Percentiles rank a stretch among this genome's conserved stretches.
Conservation (phyloP, 2,797 vertebrate genomes). For the Enteromius anoplus region DNA sequence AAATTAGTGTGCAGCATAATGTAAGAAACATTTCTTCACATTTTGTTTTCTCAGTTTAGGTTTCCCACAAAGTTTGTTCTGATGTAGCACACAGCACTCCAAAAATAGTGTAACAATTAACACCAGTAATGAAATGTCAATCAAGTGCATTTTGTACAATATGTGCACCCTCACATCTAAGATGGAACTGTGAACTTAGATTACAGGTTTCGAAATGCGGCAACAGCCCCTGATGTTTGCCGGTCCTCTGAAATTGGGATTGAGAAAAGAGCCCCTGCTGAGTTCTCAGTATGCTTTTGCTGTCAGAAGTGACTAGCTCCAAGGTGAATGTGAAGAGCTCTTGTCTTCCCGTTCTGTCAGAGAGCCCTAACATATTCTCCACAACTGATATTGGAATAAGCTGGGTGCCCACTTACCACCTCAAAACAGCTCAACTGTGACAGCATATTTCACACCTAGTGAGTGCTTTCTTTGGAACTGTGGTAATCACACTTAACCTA, state of each 20-base stretch:
- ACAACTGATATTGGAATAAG: neutral
- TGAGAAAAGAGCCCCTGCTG: neutral
- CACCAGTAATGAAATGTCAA: neutral
- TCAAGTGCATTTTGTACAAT: neutral
- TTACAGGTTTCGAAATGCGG: neutral
- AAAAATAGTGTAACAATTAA: neutral
- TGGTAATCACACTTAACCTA: neutral
- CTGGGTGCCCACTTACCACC: neutral
- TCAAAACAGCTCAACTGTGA: neutral
- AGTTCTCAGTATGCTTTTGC: neutral
- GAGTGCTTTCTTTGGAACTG: neutral
- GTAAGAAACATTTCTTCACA: neutral
- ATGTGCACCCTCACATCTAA: conserved; percentile 4
- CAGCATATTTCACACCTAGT: neutral
- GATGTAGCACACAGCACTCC: too few species aligned
- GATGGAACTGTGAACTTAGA: neutral
- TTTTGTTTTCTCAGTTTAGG: neutral
- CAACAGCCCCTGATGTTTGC: neutral
- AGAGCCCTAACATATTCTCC: neutral
- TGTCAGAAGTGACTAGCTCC: neutral
- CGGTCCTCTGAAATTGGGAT: neutral
- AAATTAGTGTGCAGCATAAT: neutral
- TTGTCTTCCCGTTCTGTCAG: neutral
- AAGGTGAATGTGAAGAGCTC: conserved; percentile 6
- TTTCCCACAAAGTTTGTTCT: neutral